Conservation (phyloP, 2,113 vertebrate species). For the Carassius carassius region DNA sequence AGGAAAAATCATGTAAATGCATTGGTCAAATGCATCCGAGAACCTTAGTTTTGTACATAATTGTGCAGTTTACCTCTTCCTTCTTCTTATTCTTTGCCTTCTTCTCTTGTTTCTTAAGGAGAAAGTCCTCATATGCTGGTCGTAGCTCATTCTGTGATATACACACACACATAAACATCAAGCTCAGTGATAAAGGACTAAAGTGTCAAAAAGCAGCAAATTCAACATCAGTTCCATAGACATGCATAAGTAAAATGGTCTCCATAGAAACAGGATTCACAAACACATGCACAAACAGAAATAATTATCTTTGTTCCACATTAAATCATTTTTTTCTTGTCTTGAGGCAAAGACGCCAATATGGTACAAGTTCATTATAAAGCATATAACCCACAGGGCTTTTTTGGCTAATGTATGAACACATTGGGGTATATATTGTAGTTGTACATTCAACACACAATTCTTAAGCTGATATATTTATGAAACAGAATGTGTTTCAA, state of each 20-base stretch:
- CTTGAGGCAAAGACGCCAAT: slow-evolving; percentile 3
- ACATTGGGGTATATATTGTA: background rate
- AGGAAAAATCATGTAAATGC: background rate
- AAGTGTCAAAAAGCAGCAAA: slow-evolving; percentile 23
- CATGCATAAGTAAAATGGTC: background rate
- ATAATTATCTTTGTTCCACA: slow-evolving; percentile 25
- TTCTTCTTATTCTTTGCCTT: slow-evolving; percentile 60
- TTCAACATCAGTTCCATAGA: background rate
- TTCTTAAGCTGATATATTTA: background rate
- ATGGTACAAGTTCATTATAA: slow-evolving; percentile 20
- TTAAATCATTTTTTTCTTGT: slow-evolving; percentile 2
- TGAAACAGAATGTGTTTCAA: background rate
- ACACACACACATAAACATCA: slow-evolving; percentile 7
- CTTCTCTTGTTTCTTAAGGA: slow-evolving; percentile 78
- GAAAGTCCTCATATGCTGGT: slow-evolving; percentile 83
- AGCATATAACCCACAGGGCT: background rate
- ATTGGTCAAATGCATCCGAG: background rate
- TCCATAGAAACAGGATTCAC: slow-evolving; percentile 21
- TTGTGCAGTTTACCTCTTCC: slow-evolving; percentile 60
- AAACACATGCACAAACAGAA: background rate
- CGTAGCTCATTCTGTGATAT: slow-evolving; percentile 79
- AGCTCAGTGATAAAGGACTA: background rate
- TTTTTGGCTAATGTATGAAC: background rate
- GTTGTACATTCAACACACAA: background rate
- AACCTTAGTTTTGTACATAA: background rate